Evolutionary conservation across 1,140 invertebrate species (phyloP), one percentile per base, ranked within the genome.

Genomic region (Papilio dardanus): DNA sequence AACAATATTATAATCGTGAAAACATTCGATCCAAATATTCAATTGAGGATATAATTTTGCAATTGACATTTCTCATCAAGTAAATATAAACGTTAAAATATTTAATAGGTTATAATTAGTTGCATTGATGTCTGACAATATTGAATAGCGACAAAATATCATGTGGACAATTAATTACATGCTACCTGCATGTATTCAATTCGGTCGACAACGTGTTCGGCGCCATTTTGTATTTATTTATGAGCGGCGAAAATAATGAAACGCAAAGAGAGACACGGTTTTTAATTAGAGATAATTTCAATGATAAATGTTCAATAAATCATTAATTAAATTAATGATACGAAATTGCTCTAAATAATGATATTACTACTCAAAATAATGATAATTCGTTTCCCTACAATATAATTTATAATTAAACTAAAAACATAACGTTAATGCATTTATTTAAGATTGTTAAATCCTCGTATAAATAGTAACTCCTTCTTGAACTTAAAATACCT

Each of bases 31-130:
- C 21, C 3, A 58, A 28, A 14, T 3, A 46, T 2, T 2, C 8
- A 10, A 12, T 58, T 58, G 24, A 37, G 19, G 7, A 58, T 24
- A 12, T 21, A 58, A 58, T 24, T 24, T 58, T 58, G 50, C 50
- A 58, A 24, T 24, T 58, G 21, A 30, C 54, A 58, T 58, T 30
- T 24, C 24, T 30, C 24, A 12, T 28, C 3, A 58, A 8, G 24
- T 28, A 28, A 58, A 58, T 58, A 28, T 10, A 30, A 2, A 58
- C 54, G 54, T 58, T 58, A 28, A 58, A 58, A 58, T 58, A 24
- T 58, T 58, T 28, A 10, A 58, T 58, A 58, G 10, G 21, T 58
- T 58, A 58, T 58, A 58, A 58, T 58, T 58, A 58, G 54, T 58
- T 58, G 14, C 54, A 58, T 30, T 58, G 24, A 58, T 12, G 54